Evolutionary conservation across 1,140 invertebrate genomes (phyloP).

Genomic region (Harlomillsia oculata): DNA sequence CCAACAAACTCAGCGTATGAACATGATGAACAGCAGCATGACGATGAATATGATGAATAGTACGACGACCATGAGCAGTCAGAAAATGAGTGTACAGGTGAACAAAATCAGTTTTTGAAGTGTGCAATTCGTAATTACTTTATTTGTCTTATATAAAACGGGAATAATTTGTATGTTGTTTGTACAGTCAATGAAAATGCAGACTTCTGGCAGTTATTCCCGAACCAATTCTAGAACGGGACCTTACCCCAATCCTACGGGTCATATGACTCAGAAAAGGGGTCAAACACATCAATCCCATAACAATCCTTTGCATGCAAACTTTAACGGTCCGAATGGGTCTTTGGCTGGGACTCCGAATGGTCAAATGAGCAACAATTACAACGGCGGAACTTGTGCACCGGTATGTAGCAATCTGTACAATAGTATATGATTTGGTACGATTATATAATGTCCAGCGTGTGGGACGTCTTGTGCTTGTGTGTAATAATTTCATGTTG

Average conservation of each 20-base stretch:
- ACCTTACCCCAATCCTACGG: slow-evolving; percentile 36
- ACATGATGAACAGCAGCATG: slow-evolving; percentile 33
- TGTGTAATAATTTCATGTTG: too few species aligned
- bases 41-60: slow-evolving; percentile 34
- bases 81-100: slow-evolving; percentile 34
- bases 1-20: slow-evolving; percentile 40
- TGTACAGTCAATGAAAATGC: too few species aligned
- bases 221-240: too few species aligned
- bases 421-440: too few species aligned
- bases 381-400: slow-evolving; percentile 29
- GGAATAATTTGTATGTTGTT: too few species aligned
- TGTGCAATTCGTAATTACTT: too few species aligned
- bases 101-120: too few species aligned
- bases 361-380: slow-evolving; percentile 23
- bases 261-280: slow-evolving; percentile 71
- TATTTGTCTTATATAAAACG: too few species aligned
- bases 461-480: too few species aligned
- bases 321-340: slow-evolving; percentile 10
- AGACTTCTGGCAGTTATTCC: too few species aligned
- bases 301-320: neutral
- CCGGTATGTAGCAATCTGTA: slow-evolving; percentile 22
- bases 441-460: too few species aligned
- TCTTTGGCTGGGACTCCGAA: slow-evolving; percentile 19
- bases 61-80: slow-evolving; percentile 3
- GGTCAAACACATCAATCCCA: slow-evolving; percentile 9